Evolutionary conservation across 2,113 vertebrate genomes (phyloP).

Genomic region (Proterorhinus semilunaris): DNA sequence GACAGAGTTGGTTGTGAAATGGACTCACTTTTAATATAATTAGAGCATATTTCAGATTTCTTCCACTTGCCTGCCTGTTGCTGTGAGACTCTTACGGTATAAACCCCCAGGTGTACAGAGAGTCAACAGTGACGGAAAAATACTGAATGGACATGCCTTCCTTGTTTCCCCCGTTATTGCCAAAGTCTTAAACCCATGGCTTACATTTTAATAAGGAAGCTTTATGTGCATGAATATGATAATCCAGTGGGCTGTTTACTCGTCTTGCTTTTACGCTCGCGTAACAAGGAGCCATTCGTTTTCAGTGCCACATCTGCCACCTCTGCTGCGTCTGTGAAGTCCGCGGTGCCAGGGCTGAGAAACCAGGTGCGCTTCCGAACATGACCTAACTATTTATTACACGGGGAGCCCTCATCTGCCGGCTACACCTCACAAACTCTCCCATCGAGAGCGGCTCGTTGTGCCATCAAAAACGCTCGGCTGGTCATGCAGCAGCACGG

Average conservation of each 20-base stretch:
- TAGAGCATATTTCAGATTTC: too few species aligned
- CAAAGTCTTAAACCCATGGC: constrained; percentile 17
- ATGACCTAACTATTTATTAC: constrained; percentile 44
- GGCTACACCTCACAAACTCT: constrained; percentile 10
- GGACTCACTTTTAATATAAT: too few species aligned
- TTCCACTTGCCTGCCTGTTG: too few species aligned
- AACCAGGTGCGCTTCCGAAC: constrained; percentile 58
- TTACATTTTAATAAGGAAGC: constrained; percentile 32
- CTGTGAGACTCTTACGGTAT: too few species aligned
- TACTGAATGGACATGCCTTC: constrained; percentile 5
- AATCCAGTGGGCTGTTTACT: constrained; percentile 47
- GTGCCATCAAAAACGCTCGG: constrained; percentile 5
- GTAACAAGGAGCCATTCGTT: constrained; percentile 26
- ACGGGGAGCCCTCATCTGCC: constrained; percentile 22
- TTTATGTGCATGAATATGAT: constrained; percentile 41
- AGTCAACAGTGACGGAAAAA: neutral
- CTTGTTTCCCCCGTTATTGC: constrained; percentile 27
- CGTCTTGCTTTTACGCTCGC: constrained; percentile 33
- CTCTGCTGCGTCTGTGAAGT: constrained; percentile 37
- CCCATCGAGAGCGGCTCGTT: neutral
- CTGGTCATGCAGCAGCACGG: neutral
- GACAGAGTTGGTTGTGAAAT: too few species aligned
- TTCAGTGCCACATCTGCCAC: constrained; percentile 57
- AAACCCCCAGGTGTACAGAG: too few species aligned
- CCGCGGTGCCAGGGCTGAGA: constrained; percentile 29